Evolutionary conservation across 2,888 invertebrate genomes (phyloP), one percentile per base, ranked within the genome.

Genomic region (Drosophila acutilabella): DNA sequence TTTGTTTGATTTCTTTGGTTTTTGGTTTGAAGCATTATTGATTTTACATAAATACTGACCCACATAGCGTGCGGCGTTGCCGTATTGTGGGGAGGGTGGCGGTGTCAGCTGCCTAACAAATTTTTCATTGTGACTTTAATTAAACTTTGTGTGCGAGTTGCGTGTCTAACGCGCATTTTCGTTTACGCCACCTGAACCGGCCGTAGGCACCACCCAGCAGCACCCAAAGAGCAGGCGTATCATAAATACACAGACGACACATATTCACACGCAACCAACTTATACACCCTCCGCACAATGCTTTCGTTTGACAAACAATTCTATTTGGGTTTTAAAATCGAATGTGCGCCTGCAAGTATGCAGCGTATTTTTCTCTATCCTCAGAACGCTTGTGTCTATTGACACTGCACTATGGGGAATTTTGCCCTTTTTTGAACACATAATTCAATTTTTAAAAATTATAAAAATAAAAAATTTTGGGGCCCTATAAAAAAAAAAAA

Each of bases 81-180:
- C 36, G 4, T 36, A 4, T 8, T 36, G 36, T 36, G 45, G 1
- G 50, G 26, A 18, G 38, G 7, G 13, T 23, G n/a, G 54, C 54
- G 66, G 38, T 53, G 62, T 45, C 54, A 33, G 48, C 42, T 52
- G 41, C 65, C 54, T 72, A 88, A 88, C 78, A 66, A 64, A 83
- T 75, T 80, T 59, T 56, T 51, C 69, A 70, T 81, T 81, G 83
- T 74, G 81, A 67, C 84, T 89, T 89, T 89, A 89, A 84, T 84
- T 84, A 87, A 78, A 76, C 62, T 71, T 83, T 44, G 48, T 51
- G 18, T 20, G 14, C 56, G 33, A 57, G 58, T 71, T 57, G 86
- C 71, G 87, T 84, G 81, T 54, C 73, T 60, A 61, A 56, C 48
- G 71, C 65, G 65, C 84, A 81, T 86, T 67, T 54, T 48, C 33